These are phyloP conservation scores for Cynoglossus semilaevis DNA, from an alignment of 2,113 vertebrate genomes.

Conservation along the genomic window DNA sequence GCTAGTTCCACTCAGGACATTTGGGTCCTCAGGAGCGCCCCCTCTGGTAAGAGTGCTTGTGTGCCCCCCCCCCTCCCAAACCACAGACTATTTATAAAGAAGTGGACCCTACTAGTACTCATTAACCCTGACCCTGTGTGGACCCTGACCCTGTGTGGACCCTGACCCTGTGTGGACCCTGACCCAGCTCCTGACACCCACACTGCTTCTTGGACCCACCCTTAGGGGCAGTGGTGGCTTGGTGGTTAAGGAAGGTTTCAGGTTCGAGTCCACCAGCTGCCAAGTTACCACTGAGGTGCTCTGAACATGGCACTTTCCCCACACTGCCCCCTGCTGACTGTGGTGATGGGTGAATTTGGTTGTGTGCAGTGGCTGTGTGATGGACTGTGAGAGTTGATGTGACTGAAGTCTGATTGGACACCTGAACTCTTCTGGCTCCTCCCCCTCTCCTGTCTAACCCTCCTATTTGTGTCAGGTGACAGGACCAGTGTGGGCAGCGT, in stretches of 20 bases:
- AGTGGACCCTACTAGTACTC: too few species aligned
- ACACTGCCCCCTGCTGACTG: neutral
- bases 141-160: slow-evolving; percentile 17
- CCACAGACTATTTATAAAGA: neutral
- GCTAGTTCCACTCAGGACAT: slow-evolving; percentile 72
- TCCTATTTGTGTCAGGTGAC: slow-evolving; percentile 79
- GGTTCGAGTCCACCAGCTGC: too few species aligned
- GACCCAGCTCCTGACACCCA: neutral
- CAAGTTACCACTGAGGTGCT: too few species aligned
- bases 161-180: slow-evolving; percentile 23
- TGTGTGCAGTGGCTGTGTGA: too few species aligned
- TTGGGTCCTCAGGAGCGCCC: slow-evolving; percentile 78
- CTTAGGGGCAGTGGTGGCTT: too few species aligned
- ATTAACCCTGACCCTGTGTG: slow-evolving; percentile 7
- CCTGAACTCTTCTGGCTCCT: neutral
- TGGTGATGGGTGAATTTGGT: too few species aligned
- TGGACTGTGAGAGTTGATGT: too few species aligned
- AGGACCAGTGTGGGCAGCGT: slow-evolving; percentile 90
- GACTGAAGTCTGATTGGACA: too few species aligned
- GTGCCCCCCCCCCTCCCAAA: slow-evolving; percentile 20
- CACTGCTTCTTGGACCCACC: too few species aligned
- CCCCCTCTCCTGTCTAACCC: slow-evolving; percentile 54
- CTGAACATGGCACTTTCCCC: neutral
- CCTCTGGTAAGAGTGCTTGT: slow-evolving; percentile 76
- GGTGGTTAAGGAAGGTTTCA: too few species aligned